Conservation (phyloP, 2,888 invertebrate species). For the Cantharis lateralis region DNA sequence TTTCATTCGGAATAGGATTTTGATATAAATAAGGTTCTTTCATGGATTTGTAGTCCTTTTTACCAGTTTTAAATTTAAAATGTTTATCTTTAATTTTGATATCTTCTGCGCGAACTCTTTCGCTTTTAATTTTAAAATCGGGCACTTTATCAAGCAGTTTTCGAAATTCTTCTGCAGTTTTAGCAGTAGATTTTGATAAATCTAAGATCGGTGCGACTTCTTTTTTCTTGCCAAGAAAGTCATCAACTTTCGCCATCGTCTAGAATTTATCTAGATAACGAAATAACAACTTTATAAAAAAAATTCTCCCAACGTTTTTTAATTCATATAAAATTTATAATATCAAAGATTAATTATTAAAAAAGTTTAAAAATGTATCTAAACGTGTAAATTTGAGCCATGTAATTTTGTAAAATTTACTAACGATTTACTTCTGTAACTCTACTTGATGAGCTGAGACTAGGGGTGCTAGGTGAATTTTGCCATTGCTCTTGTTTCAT, state of each 20-base stretch:
- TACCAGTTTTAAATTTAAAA: slow-evolving; percentile 74
- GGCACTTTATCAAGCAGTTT: slow-evolving; percentile 84
- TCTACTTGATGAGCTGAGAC: slow-evolving; percentile 34
- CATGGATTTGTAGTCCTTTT: slow-evolving; percentile 70
- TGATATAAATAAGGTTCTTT: slow-evolving; percentile 69
- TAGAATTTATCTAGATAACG: slow-evolving; percentile 17
- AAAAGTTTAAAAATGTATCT: not conserved
- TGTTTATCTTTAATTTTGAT: slow-evolving; percentile 76
- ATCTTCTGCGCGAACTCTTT: slow-evolving; percentile 80
- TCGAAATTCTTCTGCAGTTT: slow-evolving; percentile 81
- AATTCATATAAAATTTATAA: not conserved
- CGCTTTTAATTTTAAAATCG: slow-evolving; percentile 86
- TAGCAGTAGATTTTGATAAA: slow-evolving; percentile 77
- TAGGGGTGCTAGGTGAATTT: slow-evolving; percentile 44
- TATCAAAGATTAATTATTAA: not conserved
- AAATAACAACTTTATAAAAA: slow-evolving; percentile 11
- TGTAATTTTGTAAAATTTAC: not conserved
- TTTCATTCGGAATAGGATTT: slow-evolving; percentile 83
- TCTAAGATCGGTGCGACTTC: slow-evolving; percentile 84
- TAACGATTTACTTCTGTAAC: slow-evolving; percentile 3
- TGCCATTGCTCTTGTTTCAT: slow-evolving; percentile 63
- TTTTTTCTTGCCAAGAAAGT: slow-evolving; percentile 83
- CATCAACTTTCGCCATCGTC: slow-evolving; percentile 74
- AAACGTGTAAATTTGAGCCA: not conserved
- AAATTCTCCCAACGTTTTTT: not conserved